Base-by-base conservation (phyloP, 2,888 invertebrate species). In the Timandra comae region DNA sequence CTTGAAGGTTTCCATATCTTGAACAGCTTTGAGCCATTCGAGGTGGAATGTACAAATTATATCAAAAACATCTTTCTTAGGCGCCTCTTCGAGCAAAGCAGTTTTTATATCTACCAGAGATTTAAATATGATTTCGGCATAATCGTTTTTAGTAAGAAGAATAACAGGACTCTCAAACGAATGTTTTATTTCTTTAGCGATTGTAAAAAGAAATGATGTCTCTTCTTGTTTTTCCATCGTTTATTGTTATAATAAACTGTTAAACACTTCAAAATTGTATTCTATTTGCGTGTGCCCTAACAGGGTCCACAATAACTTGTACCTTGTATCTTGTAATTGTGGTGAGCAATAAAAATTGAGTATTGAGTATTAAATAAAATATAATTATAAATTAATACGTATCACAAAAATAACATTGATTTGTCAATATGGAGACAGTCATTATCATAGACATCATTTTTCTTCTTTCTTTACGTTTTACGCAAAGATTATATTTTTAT, bases 141-240 rank as follows among this genome's bases (percentile, higher is more conserved):
- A 68, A 37, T 68, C 67, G 12, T 47, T 59, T 27, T 33, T 34
- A 4, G 64, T 68, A n/a, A 67, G 28, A n/a, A 61, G 44, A 35
- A 68, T 59, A 2, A 68, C 58, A 0, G 68, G 68, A 16, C 32
- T 53, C 31, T 61, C 58, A 21, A 56, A 63, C 2, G 63, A 65
- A 13, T 42, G 35, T 38, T 63, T 58, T 21, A 63, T 48, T 52
- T 61, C 65, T 32, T 48, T 55, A 2, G 45, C 49, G 36, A 68
- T 52, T 3, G 36, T 46, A 27, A 58, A 56, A 24, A 67, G 26
- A 31, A 58, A 58, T 8, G 16, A 4, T 0, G 40, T 22, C 8
- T 35, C 43, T 28, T 52, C 38, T 6, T 46, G 33, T 29, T 41
- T 38, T 39, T 59, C 41, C 67, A 67, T 67, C 20, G 10, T n/a